phyloP scores from a whole-genome alignment of 2,888 invertebrate species.

The Podotricha telesiphe region DNA sequence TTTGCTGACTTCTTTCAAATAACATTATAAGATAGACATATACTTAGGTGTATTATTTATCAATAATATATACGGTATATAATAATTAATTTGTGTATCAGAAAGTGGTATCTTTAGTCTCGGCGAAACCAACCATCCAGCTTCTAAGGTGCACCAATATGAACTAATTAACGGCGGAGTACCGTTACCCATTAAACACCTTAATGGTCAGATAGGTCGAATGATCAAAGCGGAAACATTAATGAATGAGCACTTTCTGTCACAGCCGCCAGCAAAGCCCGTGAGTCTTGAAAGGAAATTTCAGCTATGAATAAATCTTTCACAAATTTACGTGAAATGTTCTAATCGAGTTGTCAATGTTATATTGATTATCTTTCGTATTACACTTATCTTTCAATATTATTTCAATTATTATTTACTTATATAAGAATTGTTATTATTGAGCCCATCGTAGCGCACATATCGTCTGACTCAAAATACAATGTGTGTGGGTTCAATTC shows the following conservation, averaged over 20 bases:
- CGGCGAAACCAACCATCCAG: not conserved
- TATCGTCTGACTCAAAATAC: no score
- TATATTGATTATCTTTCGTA: slow-evolving; percentile 6
- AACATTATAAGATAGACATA: not conserved
- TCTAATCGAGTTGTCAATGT: slow-evolving; percentile 17
- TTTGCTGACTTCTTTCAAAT: slow-evolving; percentile 2
- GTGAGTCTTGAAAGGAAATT: slow-evolving; percentile 20
- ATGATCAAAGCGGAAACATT: slow-evolving; percentile 32
- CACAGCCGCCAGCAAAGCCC: slow-evolving; percentile 16
- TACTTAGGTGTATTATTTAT: not conserved
- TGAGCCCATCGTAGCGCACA: no score
- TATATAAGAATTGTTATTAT: no score
- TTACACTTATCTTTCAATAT: not conserved
- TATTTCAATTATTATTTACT: not conserved
- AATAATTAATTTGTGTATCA: not conserved
- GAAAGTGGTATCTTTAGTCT: not conserved
- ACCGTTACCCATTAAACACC: slow-evolving; percentile 30
- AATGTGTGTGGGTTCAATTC: no score
- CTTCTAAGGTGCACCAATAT: not conserved
- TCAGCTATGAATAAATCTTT: slow-evolving; percentile 22
- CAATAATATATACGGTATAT: not conserved
- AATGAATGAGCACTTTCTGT: slow-evolving; percentile 27
- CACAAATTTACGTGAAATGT: slow-evolving; percentile 9
- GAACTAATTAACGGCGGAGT: slow-evolving; percentile 19
- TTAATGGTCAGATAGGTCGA: slow-evolving; percentile 28